These are phyloP conservation scores for Helarctos malayanus DNA, from an alignment of 2,797 vertebrate genomes.

Conservation along the genomic window DNA sequence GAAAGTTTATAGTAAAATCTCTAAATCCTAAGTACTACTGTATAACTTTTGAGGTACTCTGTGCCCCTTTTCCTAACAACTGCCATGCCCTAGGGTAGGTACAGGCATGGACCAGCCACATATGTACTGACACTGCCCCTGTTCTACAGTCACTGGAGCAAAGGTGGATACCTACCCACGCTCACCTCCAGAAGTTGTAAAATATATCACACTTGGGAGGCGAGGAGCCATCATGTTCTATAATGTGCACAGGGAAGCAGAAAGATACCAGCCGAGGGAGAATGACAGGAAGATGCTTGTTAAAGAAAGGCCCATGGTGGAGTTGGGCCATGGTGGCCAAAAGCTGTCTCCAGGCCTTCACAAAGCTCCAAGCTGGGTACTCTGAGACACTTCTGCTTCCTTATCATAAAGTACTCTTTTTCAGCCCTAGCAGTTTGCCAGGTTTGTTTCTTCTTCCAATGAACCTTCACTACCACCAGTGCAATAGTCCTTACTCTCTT, in stretches of 20 bases:
- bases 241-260: background rate
- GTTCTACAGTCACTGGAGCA: background rate
- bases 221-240: background rate
- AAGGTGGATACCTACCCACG: background rate
- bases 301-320: background rate
- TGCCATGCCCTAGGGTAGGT: background rate
- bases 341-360: background rate
- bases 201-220: background rate
- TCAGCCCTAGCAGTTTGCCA: background rate
- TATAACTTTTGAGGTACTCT: background rate
- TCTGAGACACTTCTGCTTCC: background rate
- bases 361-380: background rate
- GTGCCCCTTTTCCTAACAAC: background rate
- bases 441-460: conserved; percentile 25
- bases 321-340: background rate
- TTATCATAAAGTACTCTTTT: background rate
- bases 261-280: background rate
- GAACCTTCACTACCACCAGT: background rate
- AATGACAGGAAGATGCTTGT: background rate
- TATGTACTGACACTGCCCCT: background rate
- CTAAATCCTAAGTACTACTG: background rate
- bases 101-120: background rate
- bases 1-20: background rate
- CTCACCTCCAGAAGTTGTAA: background rate
- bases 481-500: background rate